phyloP scores from a whole-genome alignment of 2,113 vertebrate genomes.

The Heteronetta atricapilla region DNA sequence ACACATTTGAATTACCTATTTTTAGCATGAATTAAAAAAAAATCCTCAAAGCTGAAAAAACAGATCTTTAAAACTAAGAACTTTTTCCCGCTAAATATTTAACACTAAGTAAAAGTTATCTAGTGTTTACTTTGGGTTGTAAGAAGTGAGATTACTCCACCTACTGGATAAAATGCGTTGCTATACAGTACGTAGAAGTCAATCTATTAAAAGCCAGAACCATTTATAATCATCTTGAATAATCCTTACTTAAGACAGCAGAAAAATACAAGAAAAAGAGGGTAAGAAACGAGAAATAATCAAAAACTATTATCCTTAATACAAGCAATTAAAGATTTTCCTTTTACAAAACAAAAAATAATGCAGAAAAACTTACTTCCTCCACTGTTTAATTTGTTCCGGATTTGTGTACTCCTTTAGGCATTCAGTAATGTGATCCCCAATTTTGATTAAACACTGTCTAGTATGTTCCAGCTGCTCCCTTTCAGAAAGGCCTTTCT shows the following conservation, averaged over 20 bases:
- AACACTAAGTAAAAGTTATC: neutral
- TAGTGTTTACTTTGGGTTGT: neutral
- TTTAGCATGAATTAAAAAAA: neutral
- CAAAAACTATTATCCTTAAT: neutral
- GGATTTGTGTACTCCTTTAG: constrained; percentile 95
- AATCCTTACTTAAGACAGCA: neutral
- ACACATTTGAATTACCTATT: neutral
- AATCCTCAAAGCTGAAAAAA: fast-evolving
- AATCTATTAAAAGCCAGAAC: neutral
- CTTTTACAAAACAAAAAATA: neutral
- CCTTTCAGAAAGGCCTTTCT: constrained; percentile 97
- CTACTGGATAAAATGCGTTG: neutral
- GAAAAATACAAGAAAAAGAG: neutral
- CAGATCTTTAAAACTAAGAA: neutral
- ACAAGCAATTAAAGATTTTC: neutral
- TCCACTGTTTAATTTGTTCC: constrained; percentile 97
- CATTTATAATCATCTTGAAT: neutral
- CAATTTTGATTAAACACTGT: constrained; percentile 97
- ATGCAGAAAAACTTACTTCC: constrained; percentile 83
- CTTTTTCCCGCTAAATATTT: neutral
- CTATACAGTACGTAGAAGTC: neutral
- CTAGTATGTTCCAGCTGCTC: constrained; percentile 97
- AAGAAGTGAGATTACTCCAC: neutral
- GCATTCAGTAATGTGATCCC: constrained; percentile 98
- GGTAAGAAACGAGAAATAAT: neutral